These are phyloP conservation scores for Oncorhynchus keta DNA, from an alignment of 2,113 vertebrate genomes.

Conservation along the genomic window DNA sequence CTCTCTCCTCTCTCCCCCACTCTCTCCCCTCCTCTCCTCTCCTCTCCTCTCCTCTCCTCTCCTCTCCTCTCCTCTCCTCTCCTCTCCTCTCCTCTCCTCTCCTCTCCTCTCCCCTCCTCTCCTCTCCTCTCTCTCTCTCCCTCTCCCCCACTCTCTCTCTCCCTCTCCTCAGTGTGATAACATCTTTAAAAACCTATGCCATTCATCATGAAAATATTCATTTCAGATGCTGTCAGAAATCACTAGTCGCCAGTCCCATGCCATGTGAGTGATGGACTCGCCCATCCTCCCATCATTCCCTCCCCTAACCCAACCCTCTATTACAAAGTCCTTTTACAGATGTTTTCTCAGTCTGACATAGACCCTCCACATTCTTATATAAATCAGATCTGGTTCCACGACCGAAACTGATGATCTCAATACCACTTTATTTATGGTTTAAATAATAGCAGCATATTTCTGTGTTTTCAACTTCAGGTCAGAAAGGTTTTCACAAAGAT, in stretches of 20 bases:
- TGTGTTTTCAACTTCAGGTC: neutral
- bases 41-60: neutral
- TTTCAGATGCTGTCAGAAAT: conserved; percentile 19
- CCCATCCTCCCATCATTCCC: neutral
- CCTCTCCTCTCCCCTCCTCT: neutral
- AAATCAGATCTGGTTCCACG: neutral
- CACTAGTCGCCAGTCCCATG: neutral
- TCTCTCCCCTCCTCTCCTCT: neutral
- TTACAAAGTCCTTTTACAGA: neutral
- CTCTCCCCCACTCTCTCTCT: neutral
- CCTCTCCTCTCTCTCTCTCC: neutral
- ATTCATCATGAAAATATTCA: conserved; percentile 32
- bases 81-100: neutral
- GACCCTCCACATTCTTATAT: neutral
- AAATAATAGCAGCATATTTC: too few species aligned
- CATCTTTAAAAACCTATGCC: conserved; percentile 3
- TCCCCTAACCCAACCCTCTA: neutral
- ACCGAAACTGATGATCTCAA: neutral
- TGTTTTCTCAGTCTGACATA: neutral
- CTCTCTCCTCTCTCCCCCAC: neutral
- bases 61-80: neutral
- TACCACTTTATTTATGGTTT: too few species aligned
- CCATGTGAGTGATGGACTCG: neutral
- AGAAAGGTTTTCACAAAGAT: neutral
- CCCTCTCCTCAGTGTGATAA: conserved; percentile 3